Evolutionary conservation across 2,888 invertebrate species (phyloP).

Genomic region (Lydus trimaculatus): DNA sequence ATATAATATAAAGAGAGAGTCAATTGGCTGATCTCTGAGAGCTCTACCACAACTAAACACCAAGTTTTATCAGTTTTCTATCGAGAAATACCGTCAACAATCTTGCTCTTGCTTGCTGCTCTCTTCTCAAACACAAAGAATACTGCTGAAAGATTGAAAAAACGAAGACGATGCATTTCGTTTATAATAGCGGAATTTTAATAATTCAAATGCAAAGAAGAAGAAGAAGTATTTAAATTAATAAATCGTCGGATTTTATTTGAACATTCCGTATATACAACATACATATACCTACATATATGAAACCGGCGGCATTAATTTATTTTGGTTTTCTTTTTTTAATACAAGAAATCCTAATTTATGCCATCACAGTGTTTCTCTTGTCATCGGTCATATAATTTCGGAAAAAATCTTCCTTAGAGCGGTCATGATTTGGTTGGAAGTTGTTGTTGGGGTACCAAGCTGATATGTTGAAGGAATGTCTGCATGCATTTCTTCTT

Average conservation of each 20-base stretch:
- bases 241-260: slow-evolving; percentile 13
- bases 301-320: not conserved
- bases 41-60: not conserved
- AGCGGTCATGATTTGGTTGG: not conserved
- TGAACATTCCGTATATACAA: slow-evolving; percentile 6
- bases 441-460: not conserved
- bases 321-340: not conserved
- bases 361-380: not conserved
- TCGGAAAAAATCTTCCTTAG: not conserved
- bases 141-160: not conserved
- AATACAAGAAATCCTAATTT: not conserved
- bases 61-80: slow-evolving; percentile 1
- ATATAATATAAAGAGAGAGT: too few relatives aligned
- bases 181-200: not conserved
- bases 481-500: not conserved
- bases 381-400: not conserved
- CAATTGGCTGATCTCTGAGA: not conserved
- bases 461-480: not conserved
- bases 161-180: not conserved
- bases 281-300: too few relatives aligned
- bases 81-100: not conserved
- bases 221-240: not conserved
- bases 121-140: not conserved
- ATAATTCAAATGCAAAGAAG: not conserved
- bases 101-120: not conserved